Conservation (phyloP, 2,888 invertebrate species). For the Ferrisia virgata region DNA sequence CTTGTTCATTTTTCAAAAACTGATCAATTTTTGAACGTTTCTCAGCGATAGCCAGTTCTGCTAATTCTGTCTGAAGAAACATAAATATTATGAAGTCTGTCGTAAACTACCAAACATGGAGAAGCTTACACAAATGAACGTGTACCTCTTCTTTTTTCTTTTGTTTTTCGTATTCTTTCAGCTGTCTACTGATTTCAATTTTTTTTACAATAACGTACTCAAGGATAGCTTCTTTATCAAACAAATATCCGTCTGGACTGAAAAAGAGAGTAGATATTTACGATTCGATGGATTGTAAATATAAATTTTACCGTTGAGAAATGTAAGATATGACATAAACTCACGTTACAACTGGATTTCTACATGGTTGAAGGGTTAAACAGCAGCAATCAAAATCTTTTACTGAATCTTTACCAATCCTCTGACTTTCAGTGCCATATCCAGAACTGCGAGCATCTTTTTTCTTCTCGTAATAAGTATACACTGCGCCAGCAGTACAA, state of each 20-base stretch:
- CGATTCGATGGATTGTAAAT: background rate
- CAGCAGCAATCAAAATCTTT: constrained; percentile 98
- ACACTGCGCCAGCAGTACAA: constrained; percentile 96
- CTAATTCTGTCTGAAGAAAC: constrained; percentile 56
- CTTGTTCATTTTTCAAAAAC: constrained; percentile 80
- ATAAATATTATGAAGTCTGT: constrained; percentile 50
- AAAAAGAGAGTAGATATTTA: constrained; percentile 47
- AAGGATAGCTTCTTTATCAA: constrained; percentile 94
- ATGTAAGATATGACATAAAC: constrained; percentile 50
- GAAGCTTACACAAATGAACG: too few species aligned
- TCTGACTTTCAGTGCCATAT: constrained; percentile 79
- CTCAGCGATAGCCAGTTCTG: constrained; percentile 69
- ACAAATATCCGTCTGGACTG: constrained; percentile 84
- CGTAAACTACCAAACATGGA: too few species aligned
- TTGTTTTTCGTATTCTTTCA: constrained; percentile 90
- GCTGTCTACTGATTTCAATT: constrained; percentile 78
- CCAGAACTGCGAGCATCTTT: constrained; percentile 93
- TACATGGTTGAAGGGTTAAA: constrained; percentile 92
- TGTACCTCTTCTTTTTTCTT: constrained; percentile 68
- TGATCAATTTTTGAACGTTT: constrained; percentile 71
- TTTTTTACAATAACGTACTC: constrained; percentile 94
- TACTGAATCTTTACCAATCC: constrained; percentile 91
- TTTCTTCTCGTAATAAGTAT: constrained; percentile 96
- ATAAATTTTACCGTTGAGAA: background rate
- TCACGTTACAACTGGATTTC: constrained; percentile 84